Percentiles rank a stretch among this genome's conserved stretches.
phyloP scores from a whole-genome alignment of 2,113 vertebrate species.

The Brachypteracias leptosomus region DNA sequence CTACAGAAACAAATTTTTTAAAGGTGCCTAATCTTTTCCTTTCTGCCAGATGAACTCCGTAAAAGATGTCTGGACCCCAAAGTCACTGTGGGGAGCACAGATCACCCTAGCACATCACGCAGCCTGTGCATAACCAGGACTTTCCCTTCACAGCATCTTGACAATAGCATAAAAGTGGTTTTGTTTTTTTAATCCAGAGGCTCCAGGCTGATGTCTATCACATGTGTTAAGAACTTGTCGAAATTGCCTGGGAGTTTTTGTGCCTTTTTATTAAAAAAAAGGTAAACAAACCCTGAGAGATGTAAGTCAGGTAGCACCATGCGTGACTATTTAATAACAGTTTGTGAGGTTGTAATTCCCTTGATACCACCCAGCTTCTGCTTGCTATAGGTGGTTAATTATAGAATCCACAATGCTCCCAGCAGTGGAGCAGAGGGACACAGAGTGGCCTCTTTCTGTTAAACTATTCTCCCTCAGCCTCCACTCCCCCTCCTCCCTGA shows the following conservation, averaged over 20 bases:
- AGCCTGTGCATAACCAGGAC: not conserved
- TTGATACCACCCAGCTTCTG: not conserved
- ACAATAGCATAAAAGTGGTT: not conserved
- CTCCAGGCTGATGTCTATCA: not conserved
- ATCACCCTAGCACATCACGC: not conserved
- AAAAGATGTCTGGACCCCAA: not conserved
- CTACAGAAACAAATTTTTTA: not conserved
- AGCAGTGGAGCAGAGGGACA: conserved; percentile 6
- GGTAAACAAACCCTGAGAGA: not conserved
- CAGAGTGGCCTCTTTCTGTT: not conserved
- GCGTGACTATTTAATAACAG: not conserved
- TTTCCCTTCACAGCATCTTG: not conserved
- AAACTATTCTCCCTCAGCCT: not conserved
- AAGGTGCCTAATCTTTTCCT: not conserved
- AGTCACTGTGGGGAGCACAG: not conserved
- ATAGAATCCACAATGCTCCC: not conserved
- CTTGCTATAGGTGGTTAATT: conserved; percentile 26
- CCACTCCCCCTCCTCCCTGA: not conserved
- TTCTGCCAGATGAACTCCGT: not conserved
- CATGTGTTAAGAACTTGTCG: not conserved
- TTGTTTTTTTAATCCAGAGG: not conserved
- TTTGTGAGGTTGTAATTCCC: conserved; percentile 22
- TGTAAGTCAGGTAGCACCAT: not conserved
- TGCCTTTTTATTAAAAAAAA: not conserved
- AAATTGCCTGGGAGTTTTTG: not conserved